phyloP scores from a whole-genome alignment of 2,797 vertebrate genomes.

The Argyrosomus regius region DNA sequence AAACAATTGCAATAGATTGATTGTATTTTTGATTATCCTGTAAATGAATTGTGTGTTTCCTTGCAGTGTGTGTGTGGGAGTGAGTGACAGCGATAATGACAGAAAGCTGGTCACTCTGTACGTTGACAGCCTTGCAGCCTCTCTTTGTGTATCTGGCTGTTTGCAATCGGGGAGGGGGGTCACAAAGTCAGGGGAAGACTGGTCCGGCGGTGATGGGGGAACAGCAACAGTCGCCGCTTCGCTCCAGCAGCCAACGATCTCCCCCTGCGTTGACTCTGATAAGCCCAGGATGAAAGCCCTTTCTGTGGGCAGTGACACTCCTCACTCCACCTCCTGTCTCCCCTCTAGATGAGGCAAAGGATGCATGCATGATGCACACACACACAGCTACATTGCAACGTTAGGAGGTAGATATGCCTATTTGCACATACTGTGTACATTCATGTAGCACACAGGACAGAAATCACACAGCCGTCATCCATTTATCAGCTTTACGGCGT shows the following conservation, averaged over 20 bases:
- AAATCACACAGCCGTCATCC: slow-evolving; percentile 28
- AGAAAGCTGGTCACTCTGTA: slow-evolving; percentile 16
- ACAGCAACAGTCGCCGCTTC: slow-evolving; percentile 53
- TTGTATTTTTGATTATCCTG: not conserved
- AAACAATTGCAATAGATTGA: slow-evolving; percentile 3
- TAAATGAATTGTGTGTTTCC: not conserved
- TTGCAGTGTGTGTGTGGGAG: not conserved
- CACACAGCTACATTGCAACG: slow-evolving; percentile 28
- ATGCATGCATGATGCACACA: slow-evolving; percentile 34
- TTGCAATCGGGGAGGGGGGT: slow-evolving; percentile 15
- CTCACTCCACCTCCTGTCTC: slow-evolving; percentile 30
- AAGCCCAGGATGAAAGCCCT: slow-evolving; percentile 79
- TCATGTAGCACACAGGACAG: slow-evolving; percentile 13
- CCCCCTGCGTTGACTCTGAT: slow-evolving; percentile 80
- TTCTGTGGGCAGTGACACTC: slow-evolving; percentile 67
- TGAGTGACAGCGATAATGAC: not conserved
- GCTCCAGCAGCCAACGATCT: slow-evolving; percentile 73
- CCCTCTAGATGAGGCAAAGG: slow-evolving; percentile 44
- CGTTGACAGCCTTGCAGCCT: slow-evolving; percentile 1
- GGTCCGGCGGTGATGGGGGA: slow-evolving; percentile 27
- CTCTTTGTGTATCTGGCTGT: slow-evolving; percentile 42
- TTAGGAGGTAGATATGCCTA: slow-evolving; percentile 52
- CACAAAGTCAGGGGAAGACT: slow-evolving; percentile 55
- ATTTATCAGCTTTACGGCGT: slow-evolving; percentile 59
- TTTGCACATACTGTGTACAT: slow-evolving; percentile 56